phyloP scores from a whole-genome alignment of 2,888 invertebrate species.

The Drosophila gaucha region DNA sequence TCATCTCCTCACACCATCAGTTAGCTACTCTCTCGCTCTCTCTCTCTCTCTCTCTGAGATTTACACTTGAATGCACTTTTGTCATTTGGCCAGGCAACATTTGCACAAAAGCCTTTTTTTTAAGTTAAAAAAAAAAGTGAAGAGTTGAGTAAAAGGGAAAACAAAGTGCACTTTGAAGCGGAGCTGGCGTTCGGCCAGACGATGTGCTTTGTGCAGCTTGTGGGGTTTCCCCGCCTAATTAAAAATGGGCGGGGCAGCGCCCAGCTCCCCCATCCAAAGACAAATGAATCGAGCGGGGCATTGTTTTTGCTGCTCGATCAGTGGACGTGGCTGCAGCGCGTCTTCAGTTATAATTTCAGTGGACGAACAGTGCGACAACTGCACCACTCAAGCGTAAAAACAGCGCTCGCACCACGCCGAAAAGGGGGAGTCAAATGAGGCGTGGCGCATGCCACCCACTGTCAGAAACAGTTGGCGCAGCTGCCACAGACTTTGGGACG shows the following conservation, averaged over 20 bases:
- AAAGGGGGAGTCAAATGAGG: slow-evolving; percentile 2
- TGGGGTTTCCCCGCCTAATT: slow-evolving; percentile 67
- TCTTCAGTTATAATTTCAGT: slow-evolving; percentile 13
- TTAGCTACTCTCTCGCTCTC: not conserved
- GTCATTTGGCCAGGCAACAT: slow-evolving; percentile 53
- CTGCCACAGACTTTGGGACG: slow-evolving; percentile 16
- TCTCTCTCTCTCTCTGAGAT: slow-evolving; percentile 19
- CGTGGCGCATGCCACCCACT: slow-evolving; percentile 34
- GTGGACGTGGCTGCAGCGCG: slow-evolving; percentile 19
- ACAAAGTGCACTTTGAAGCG: slow-evolving; percentile 50
- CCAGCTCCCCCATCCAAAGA: not conserved
- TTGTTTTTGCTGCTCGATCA: slow-evolving; percentile 30
- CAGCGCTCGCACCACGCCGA: slow-evolving; percentile 35
- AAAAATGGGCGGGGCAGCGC: slow-evolving; percentile 24
- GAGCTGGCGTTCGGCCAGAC: slow-evolving; percentile 27
- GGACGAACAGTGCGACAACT: slow-evolving; percentile 7
- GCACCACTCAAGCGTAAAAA: slow-evolving; percentile 4
- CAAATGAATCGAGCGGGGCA: slow-evolving; percentile 6
- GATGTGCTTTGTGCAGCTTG: slow-evolving; percentile 24
- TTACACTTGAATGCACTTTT: slow-evolving; percentile 82
- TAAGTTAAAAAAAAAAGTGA: slow-evolving; percentile 34
- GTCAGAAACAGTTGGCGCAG: slow-evolving; percentile 47
- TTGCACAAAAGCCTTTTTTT: slow-evolving; percentile 45
- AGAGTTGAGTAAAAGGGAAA: slow-evolving; percentile 17
- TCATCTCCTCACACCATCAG: not conserved